Evolutionary conservation across 1,140 invertebrate species (phyloP).

Genomic region (Drusus annulatus): DNA sequence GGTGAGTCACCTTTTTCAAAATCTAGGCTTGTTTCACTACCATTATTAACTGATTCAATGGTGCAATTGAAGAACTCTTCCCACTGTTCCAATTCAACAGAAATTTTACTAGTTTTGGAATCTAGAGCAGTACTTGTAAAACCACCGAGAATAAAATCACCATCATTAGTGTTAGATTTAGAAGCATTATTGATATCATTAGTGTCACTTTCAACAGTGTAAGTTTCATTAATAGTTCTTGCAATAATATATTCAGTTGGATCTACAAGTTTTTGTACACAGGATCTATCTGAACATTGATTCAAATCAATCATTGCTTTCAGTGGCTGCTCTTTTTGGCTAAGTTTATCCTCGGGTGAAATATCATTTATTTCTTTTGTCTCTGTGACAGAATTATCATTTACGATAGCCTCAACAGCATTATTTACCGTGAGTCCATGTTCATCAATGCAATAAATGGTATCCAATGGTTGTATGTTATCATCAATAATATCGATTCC

Average conservation of each 20-base stretch:
- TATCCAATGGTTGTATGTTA: no score
- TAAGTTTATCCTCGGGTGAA: no score
- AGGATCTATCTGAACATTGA: not conserved
- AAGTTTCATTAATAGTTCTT: conserved; percentile 10
- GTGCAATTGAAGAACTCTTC: not conserved
- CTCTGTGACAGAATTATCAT: no score
- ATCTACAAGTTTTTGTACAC: not conserved
- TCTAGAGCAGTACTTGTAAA: not conserved
- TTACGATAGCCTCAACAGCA: no score
- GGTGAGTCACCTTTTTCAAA: not conserved
- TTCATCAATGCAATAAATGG: no score
- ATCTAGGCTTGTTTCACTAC: not conserved
- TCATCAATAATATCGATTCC: not conserved
- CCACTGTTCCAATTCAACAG: not conserved
- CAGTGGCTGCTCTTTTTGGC: no score
- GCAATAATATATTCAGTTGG: not conserved
- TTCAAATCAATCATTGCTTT: not conserved
- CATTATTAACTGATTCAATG: not conserved
- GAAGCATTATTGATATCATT: no score
- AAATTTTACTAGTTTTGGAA: not conserved
- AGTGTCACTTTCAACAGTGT: not conserved
- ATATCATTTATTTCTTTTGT: no score
- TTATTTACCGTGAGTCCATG: no score
- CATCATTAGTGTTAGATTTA: no score
- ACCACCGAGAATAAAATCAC: no score